Base-by-base conservation (phyloP, 2,797 vertebrate species). In the Gastrophryne carolinensis region DNA sequence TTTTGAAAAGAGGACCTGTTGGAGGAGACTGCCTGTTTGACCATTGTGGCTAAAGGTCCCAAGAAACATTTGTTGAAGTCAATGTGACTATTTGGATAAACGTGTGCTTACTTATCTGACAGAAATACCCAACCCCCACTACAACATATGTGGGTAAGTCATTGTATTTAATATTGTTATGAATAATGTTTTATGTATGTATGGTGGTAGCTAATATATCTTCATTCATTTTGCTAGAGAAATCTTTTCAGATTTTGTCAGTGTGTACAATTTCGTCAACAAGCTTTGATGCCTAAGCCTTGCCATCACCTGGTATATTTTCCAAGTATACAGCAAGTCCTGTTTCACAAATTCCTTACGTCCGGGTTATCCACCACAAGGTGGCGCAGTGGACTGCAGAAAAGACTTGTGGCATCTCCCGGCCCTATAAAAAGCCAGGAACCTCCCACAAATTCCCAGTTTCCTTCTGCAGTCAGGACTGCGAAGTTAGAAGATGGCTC, bases 61-160 rank as follows among this genome's bases (percentile, higher is more conserved):
- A 35, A 71, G 19, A 26, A 71, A 27, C 13, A 41, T 15, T 50
- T 37, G 30, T 53, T 27, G 57, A 34, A 9, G 15, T 64, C 39
- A 23, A 71, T 78, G 75, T 60, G 60, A 41, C 27, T 68, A 19
- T 44, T 65, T 26, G 60, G 60, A 54, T 78, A 65, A 72, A 15
- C 9, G 34, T 12, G 19, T 26, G 32, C 34, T 7, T 19, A 12
- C 44, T 41, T 66, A 58, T 21, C 15, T 44, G 65, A 7, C 39
- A 44, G 39, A 44, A 2, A 37, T 2, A 53, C 17, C 30, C 10
- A 32, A 23, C 56, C 41, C 3, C 17, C 2, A 9, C 4, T 15
- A 5, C 27, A 12, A 58, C 11, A 27, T 11, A 34, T 47, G 34
- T 32, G 52, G 64, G 74, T 76, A 62, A 50, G 65, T 52, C 30